These are phyloP conservation scores for Drosophila orena DNA, from an alignment of 1,140 invertebrate genomes.

Conservation along the genomic window DNA sequence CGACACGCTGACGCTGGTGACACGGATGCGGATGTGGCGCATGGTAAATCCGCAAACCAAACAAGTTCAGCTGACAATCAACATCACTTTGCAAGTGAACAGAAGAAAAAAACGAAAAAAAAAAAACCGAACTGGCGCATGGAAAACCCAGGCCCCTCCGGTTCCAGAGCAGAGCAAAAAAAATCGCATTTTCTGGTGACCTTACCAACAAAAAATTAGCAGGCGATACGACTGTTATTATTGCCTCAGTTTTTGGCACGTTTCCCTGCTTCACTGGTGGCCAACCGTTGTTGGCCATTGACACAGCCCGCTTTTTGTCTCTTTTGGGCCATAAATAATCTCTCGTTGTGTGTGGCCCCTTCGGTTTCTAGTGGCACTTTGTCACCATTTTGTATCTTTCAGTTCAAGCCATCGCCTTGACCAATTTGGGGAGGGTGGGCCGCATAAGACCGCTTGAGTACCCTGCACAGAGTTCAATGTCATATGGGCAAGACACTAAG, in stretches of 20 bases:
- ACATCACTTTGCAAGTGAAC: slow-evolving; percentile 49
- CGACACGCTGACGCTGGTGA: slow-evolving; percentile 49
- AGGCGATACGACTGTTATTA: slow-evolving; percentile 42
- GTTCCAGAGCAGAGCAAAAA: slow-evolving; percentile 4
- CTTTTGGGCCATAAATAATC: slow-evolving; percentile 72
- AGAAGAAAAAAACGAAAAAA: background rate
- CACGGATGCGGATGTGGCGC: slow-evolving; percentile 71
- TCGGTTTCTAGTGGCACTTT: slow-evolving; percentile 69
- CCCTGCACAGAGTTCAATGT: slow-evolving; percentile 65
- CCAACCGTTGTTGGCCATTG: slow-evolving; percentile 65
- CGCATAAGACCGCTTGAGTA: slow-evolving; percentile 22
- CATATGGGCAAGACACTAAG: slow-evolving; percentile 22
- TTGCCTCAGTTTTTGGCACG: slow-evolving; percentile 48
- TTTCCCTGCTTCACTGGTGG: slow-evolving; percentile 50
- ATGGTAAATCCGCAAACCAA: slow-evolving; percentile 68
- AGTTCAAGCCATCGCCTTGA: slow-evolving; percentile 65
- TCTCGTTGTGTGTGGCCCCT: slow-evolving; percentile 39
- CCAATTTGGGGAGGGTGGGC: slow-evolving; percentile 51
- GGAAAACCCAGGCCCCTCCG: slow-evolving; percentile 34
- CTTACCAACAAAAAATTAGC: slow-evolving; percentile 46
- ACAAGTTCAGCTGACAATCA: slow-evolving; percentile 80
- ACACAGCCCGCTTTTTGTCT: slow-evolving; percentile 65
- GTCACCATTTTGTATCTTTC: slow-evolving; percentile 50
- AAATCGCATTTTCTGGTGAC: slow-evolving; percentile 42
- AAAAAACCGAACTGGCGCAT: slow-evolving; percentile 24